phyloP scores from a whole-genome alignment of 2,888 invertebrate genomes.

The Cyaniris semiargus region DNA sequence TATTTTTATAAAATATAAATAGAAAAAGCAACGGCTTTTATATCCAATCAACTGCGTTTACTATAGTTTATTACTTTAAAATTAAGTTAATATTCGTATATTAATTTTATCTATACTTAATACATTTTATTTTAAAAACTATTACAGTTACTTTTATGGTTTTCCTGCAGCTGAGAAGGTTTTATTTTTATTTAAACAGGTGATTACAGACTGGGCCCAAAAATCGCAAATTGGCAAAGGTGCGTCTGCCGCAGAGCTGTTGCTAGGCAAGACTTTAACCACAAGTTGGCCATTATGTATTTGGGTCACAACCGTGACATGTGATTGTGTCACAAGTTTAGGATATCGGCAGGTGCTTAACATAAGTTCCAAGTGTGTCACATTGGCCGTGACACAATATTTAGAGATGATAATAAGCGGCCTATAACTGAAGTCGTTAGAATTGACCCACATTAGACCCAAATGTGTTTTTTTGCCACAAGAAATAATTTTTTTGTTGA shows the following conservation, averaged over 20 bases:
- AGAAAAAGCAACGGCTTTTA: too few species aligned
- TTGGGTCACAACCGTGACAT: constrained; percentile 9
- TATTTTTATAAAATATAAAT: too few species aligned
- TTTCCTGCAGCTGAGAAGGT: neutral
- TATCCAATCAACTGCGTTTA: too few species aligned
- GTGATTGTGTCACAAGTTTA: constrained; percentile 6
- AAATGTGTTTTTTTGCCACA: neutral
- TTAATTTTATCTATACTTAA: neutral
- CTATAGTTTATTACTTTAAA: too few species aligned
- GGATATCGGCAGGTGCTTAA: constrained; percentile 18
- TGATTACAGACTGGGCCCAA: neutral
- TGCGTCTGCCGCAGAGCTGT: neutral
- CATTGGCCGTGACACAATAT: constrained; percentile 1
- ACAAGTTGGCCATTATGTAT: neutral
- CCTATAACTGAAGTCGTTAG: neutral
- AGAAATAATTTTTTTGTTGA: too few species aligned
- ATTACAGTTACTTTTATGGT: neutral
- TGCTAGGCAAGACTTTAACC: constrained; percentile 5
- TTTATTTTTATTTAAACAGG: neutral
- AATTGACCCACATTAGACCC: neutral
- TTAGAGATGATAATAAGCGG: neutral
- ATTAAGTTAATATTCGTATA: neutral
- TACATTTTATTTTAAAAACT: neutral
- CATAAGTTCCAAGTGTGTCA: constrained; percentile 4
- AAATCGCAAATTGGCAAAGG: constrained; percentile 1